Conservation (phyloP, 30 jellyfish, hydroid and myxozoan genomes). For the Nemopilema nomurai region DNA sequence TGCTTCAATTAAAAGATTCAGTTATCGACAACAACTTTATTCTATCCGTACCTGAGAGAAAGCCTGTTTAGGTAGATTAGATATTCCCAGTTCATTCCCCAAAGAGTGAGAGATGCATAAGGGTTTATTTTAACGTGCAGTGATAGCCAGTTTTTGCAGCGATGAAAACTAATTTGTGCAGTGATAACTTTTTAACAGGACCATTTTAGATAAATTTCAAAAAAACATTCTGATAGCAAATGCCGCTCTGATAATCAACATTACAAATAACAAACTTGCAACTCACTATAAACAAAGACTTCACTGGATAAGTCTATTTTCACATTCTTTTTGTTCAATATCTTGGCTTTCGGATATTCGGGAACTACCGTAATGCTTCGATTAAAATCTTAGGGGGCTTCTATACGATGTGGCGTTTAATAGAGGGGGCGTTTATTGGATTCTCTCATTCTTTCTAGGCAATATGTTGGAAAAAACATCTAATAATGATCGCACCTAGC, state of each 20-base stretch:
- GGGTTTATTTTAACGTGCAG: not conserved
- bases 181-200: not conserved
- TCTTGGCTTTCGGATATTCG: conserved; percentile 10
- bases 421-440: no score
- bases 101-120: no score
- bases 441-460: no score
- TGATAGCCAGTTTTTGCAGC: not conserved
- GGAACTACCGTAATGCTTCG: not conserved
- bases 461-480: no score
- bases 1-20: no score
- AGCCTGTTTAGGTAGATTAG: no score
- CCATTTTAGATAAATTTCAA: not conserved
- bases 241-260: not conserved
- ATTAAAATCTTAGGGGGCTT: not conserved
- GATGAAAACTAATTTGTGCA: not conserved
- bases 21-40: no score
- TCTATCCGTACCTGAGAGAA: no score
- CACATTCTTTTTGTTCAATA: conserved; percentile 16
- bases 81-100: no score
- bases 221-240: not conserved
- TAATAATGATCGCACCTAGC: no score
- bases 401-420: not conserved
- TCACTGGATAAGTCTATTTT: conserved; percentile 19
- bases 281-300: not conserved
- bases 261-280: conserved; percentile 8